Evolutionary conservation across 2,888 invertebrate species (phyloP).

Genomic region (Marronus borbonicus): DNA sequence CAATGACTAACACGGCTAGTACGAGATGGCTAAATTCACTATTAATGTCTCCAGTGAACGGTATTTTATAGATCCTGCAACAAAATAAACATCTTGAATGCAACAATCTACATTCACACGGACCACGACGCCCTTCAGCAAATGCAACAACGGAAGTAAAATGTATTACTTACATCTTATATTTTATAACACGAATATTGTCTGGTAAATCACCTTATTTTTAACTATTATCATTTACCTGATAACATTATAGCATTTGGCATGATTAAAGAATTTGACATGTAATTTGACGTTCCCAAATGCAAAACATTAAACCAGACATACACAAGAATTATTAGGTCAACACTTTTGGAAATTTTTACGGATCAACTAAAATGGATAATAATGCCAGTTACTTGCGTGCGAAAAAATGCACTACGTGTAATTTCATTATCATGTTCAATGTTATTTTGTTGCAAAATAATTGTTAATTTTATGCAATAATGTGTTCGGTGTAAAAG

Average conservation of each 20-base stretch:
- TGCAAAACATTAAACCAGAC: conserved; percentile 3
- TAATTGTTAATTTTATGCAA: no score
- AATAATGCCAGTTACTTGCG: no score
- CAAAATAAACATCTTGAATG: conserved; percentile 1
- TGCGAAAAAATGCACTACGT: no score
- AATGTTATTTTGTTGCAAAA: no score
- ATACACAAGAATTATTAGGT: no score
- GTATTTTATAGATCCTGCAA: conserved; percentile 72
- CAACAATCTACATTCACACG: neutral
- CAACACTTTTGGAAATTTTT: no score
- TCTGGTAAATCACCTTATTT: conserved; percentile 3
- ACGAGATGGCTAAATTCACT: conserved; percentile 86
- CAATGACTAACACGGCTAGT: conserved; percentile 71
- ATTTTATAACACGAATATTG: conserved; percentile 5
- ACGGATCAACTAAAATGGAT: no score
- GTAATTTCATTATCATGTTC: no score
- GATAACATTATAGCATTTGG: conserved; percentile 30
- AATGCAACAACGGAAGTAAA: neutral
- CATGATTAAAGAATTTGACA: conserved; percentile 39
- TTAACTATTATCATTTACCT: conserved; percentile 23
- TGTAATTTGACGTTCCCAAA: conserved; percentile 33
- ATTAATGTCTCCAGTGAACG: conserved; percentile 86
- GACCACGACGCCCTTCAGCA: neutral
- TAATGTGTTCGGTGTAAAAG: no score
- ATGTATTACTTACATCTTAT: conserved; percentile 47